Evolutionary conservation across 2,113 vertebrate genomes (phyloP), one percentile per base, ranked within the genome.

Genomic region (Arvicanthis niloticus): DNA sequence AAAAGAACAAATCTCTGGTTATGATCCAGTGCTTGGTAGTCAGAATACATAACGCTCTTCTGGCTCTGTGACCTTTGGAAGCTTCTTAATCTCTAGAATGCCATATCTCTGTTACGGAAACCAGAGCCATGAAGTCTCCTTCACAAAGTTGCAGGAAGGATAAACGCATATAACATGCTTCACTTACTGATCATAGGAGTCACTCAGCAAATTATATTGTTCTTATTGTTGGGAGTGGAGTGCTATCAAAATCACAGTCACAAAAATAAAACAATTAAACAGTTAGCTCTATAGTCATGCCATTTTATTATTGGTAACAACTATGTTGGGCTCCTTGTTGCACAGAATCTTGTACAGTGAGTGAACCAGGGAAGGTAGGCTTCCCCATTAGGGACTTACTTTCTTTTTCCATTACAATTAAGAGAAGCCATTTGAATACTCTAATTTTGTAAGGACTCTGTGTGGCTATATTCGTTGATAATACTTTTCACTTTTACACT

Each of bases 231-330:
- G 24, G 45, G 84, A 81, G 51, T 93, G 84, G 89, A 70, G 12
- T 87, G 86, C 22, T 58, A 90, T 88, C 72, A 88, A 97, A 77
- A 51, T 75, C 37, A 77, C 53, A 80, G 62, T 6, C 37, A 56
- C 60, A 42, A 62, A 2, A 84, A 75, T 72, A 65, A 62, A 48
- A 75, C 40, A 42, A 4, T 31, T 58, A 58, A 53, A 48, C 34
- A 80, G 56, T 73, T 72, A 67, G 34, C 3, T 16, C 15, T 1
- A 67, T 40, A 95, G 26, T 40, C 34, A 67, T 31, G 9, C 5
- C 26, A 56, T 73, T 34, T 84, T 45, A 37, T 77, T 92, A 48
- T 29, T n/a, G 37, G 45, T 77, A 65, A 60, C 34, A 37, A 85
- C 65, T 90, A 40, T 81, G 16, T 51, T 75, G 22, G 45, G 31